These are phyloP conservation scores for Fistularia tabacaria DNA, from an alignment of 2,797 vertebrate genomes.

Conservation along the genomic window DNA sequence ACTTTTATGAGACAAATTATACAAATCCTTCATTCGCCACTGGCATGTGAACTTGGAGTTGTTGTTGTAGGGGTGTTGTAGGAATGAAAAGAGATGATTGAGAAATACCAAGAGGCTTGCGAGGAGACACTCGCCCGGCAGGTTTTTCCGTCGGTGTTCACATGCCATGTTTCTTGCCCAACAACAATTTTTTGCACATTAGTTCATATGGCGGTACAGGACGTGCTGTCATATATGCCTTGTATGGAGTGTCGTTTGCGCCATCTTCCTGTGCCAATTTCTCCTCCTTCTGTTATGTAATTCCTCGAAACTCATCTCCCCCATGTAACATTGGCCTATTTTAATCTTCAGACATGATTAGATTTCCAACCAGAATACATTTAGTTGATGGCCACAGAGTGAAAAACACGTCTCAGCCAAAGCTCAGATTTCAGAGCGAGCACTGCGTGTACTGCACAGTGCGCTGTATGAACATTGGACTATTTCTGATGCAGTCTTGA, in stretches of 20 bases:
- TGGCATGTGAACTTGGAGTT: no score
- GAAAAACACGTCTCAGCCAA: constrained; percentile 33
- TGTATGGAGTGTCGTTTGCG: constrained; percentile 11
- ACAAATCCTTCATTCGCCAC: no score
- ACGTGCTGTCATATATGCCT: constrained; percentile 14
- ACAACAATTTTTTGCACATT: constrained; percentile 35
- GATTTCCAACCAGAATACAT: no score
- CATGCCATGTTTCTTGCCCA: constrained; percentile 50
- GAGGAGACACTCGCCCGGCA: constrained; percentile 33
- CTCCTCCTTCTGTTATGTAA: neutral
- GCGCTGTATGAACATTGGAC: constrained; percentile 8
- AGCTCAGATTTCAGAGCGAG: constrained; percentile 44
- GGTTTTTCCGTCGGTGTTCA: constrained; percentile 35
- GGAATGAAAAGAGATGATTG: no score
- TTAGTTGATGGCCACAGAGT: neutral
- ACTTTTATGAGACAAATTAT: no score
- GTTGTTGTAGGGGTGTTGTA: no score
- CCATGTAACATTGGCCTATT: neutral
- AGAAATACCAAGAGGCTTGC: no score
- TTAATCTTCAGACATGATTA: neutral
- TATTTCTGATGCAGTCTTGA: constrained; percentile 37
- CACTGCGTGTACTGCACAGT: constrained; percentile 6
- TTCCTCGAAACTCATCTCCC: neutral
- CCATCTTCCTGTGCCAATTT: neutral
- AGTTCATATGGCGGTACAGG: constrained; percentile 35